Evolutionary conservation across 2,888 invertebrate species (phyloP).

Genomic region (Chironomus tentans): DNA sequence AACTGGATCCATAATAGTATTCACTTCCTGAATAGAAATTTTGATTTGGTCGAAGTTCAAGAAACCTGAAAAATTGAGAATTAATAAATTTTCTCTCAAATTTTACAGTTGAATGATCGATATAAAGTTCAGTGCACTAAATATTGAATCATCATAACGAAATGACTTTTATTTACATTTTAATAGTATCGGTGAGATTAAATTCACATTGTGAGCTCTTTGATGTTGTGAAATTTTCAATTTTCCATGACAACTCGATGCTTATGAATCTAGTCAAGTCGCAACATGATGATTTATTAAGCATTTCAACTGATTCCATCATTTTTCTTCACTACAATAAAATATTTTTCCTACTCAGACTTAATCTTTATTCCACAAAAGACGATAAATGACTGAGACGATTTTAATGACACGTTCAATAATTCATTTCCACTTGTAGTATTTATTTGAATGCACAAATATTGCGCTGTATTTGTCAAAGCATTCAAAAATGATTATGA

Average conservation of each 20-base stretch:
- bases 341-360: background rate
- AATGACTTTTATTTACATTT: background rate
- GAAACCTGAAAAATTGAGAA: background rate
- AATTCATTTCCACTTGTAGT: too few species aligned
- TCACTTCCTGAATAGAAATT: background rate
- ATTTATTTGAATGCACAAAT: too few species aligned
- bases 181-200: background rate
- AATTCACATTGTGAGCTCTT: background rate
- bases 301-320: background rate
- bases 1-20: background rate
- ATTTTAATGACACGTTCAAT: too few species aligned
- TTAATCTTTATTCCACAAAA: background rate
- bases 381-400: background rate
- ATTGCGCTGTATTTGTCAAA: background rate
- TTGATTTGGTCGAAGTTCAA: constrained; percentile 4
- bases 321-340: background rate
- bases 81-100: too few species aligned
- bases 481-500: background rate
- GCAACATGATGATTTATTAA: background rate
- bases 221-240: background rate
- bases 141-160: background rate
- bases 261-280: background rate
- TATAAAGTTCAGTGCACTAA: background rate
- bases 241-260: background rate
- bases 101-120: background rate